Evolutionary conservation across 2,113 vertebrate species (phyloP), one percentile per base, ranked within the genome.

Genomic region (Perca flavescens): DNA sequence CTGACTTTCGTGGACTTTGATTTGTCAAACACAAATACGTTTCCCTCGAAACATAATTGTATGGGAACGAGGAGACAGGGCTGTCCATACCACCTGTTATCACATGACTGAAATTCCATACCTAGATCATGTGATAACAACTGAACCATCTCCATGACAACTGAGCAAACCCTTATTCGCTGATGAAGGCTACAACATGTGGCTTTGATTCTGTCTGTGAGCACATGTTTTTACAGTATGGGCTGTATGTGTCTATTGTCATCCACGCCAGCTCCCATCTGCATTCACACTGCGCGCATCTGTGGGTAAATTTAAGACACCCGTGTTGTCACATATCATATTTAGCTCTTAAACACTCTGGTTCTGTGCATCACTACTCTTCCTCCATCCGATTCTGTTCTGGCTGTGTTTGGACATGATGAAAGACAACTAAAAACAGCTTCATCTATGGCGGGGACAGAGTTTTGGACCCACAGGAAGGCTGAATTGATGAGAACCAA

Each of bases 381-480:
- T 66, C 19, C 62, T 3, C 28, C 4, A 5, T 60, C 36, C 43
- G 14, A 34, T 63, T n/a, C 43, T 9, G 49, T 52, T 79, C 75
- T 71, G 63, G 40, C 60, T 85, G 65, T 69, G 74, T 82, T 88
- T 36, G 21, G 28, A 61, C 3, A 62, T 4, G 78, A 87, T 84
- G 85, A 90, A 91, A 92, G 65, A 52, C 47, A 84, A 80, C 68
- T 83, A 34, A 86, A 86, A 91, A 79, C 77, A 86, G 69, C 74
- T 86, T 88, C 53, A 86, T 87, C 74, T 75, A 15, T 49, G 57
- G 56, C 21, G 17, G 70, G 60, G 68, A 62, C 40, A 4, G 54
- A 71, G 22, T 74, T 92, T 74, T 65, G 82, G 87, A 90, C 86
- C 77, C 70, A 60, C 70, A 66, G 86, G 84, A 89, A 87, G 73